phyloP scores from a whole-genome alignment of 37 sponge, comb jelly and placozoan genomes.

The Crambe crambe region DNA sequence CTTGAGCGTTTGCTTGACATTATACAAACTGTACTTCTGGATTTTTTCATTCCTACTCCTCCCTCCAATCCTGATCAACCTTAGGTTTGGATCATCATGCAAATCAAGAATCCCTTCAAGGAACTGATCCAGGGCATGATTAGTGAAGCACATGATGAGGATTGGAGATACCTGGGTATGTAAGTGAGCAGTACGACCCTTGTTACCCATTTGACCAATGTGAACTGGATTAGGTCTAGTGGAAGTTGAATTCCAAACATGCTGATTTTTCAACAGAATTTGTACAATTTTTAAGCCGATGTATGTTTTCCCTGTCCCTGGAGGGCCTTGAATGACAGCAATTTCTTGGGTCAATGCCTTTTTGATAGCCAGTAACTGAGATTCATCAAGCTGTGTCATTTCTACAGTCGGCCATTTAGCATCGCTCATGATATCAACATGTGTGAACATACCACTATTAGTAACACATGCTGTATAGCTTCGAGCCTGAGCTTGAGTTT shows the following conservation, averaged over 20 bases:
- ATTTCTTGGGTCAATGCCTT: slow-evolving; percentile 78
- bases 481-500: not conserved
- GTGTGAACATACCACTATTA: not conserved
- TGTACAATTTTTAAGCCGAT: slow-evolving; percentile 87
- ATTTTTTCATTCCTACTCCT: slow-evolving; percentile 74
- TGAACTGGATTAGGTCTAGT: not conserved
- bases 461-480: no score
- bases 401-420: slow-evolving; percentile 37
- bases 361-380: slow-evolving; percentile 76
- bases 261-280: slow-evolving; percentile 54
- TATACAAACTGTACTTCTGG: slow-evolving; percentile 22
- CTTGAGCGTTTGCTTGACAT: not conserved
- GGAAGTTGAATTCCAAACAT: slow-evolving; percentile 45
- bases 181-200: not conserved
- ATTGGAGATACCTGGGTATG: slow-evolving; percentile 60
- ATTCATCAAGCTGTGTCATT: slow-evolving; percentile 52
- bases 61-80: slow-evolving; percentile 86
- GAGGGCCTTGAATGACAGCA: slow-evolving; percentile 96
- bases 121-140: slow-evolving; percentile 97
- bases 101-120: slow-evolving; percentile 58
- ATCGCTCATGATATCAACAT: slow-evolving; percentile 27
- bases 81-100: not conserved
- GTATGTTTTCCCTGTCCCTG: slow-evolving; percentile 97
- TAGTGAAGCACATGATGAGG: slow-evolving; percentile 88
- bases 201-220: not conserved